Base-by-base conservation (phyloP, 2,888 invertebrate genomes). In the Drosophila paracracens region DNA sequence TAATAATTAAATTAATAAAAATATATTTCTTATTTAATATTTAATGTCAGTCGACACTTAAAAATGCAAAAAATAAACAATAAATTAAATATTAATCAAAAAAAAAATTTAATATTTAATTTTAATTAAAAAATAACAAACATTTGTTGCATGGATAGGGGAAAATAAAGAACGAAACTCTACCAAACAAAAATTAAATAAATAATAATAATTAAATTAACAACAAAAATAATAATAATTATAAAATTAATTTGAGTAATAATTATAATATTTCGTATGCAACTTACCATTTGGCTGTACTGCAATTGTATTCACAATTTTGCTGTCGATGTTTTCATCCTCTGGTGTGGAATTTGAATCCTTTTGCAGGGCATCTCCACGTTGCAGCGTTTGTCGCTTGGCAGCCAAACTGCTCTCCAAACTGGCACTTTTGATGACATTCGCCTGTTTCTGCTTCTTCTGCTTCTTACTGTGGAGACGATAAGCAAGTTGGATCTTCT, bases 361-460 rank as follows among this genome's bases (percentile, higher is more conserved):
- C 56, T 91, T 91, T 53, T 92, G 91, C 43, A 93, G 70, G 11
- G 93, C 93, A 81, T 92, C 92, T 0, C 93, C 93, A 6, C 93
- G 87, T 67, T 93, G 93, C 16, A 93, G 68, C 5, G 92, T 93
- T 58, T 87, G 80, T 8, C 93, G 90, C 51, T 92, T 90, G 21
- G 91, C 91, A 4, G 92, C 92, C 58, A 92, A 83, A 29, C 87
- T 82, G 43, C 74, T 90, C 52, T 92, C 92, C 56, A 88, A 69
- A 57, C 82, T 89, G 1, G 58, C 43, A 21, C 64, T 79, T 27
- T 76, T 60, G 1, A 69, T 46, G 6, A 35, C 51, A 1, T 58
- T 57, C 0, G 29, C 11, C 29, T 74, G 29, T 18, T 63, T 68
- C 46, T 16, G 57, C 16, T 71, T 69, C 7, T 71, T 67, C 1